Base-by-base conservation (phyloP, 1,140 invertebrate genomes). In the Manduca sexta region DNA sequence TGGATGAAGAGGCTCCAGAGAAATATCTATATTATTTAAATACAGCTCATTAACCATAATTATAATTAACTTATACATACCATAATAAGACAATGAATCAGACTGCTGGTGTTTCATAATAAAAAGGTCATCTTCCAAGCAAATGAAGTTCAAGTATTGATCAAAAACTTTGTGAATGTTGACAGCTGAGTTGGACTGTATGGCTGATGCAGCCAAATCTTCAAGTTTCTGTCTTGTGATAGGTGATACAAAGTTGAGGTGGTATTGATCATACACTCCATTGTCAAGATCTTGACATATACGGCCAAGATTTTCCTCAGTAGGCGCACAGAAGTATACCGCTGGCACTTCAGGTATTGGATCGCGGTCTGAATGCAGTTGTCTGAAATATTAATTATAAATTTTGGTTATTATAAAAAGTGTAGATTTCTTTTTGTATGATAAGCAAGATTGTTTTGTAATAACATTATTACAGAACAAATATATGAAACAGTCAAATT, bases 111-210 rank as follows among this genome's bases (percentile, higher is more conserved):
- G 94, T 74, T 93, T 92, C 47, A 99, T 87, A 52, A 97, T 92
- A 86, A 99, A 99, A 82, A 99, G 90, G 79, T 99, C 97, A 86
- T 99, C 97, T 89, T 99, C 98, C 45, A 99, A 86, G 21, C 95
- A 95, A 65, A 99, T 99, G 76, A 99, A 99, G 88, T 99, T 99
- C 26, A 99, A 88, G 90, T 99, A 99, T 82, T 99, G 98, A 86
- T 98, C 97, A 84, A 92, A 98, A 30, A 98, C 94, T 87, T 98
- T 99, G 45, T 97, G 94, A 45, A 99, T 95, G 78, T 94, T 93
- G 26, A 93, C 90, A 14, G 97, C 94, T 68, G 92, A 93, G 69
- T 95, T 94, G 2, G 94, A 92, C 61, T 96, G 92, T 15, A 99
- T 90, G 0, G 98, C 95, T 18, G 96, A 93, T 14, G 93, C 90